phyloP scores from a whole-genome alignment of 2,888 invertebrate species.

The Polyploca ridens region DNA sequence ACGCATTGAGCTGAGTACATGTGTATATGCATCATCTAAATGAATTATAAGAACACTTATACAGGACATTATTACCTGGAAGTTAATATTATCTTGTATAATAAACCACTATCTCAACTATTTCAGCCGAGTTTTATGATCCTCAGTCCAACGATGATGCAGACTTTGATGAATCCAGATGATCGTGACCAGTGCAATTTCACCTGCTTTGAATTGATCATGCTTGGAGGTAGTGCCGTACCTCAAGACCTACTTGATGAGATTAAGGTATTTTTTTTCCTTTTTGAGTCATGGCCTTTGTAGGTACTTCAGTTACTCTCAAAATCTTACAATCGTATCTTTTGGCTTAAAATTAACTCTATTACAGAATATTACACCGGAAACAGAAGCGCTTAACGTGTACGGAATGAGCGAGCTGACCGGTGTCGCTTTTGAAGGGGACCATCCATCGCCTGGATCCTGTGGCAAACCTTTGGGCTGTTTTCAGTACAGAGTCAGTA shows the following conservation, averaged over 20 bases:
- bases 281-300: neutral
- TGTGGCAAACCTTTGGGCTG: constrained; percentile 59
- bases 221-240: constrained; percentile 60
- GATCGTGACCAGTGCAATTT: constrained; percentile 58
- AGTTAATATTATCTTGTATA: too few relatives aligned
- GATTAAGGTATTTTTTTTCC: constrained; percentile 43
- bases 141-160: constrained; percentile 57
- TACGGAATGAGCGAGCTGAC: constrained; percentile 72
- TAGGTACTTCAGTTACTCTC: too few relatives aligned
- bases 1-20: too few relatives aligned
- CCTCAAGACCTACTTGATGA: constrained; percentile 45
- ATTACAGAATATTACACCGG: constrained; percentile 54
- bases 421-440: constrained; percentile 48
- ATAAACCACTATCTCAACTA: neutral
- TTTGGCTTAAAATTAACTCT: too few relatives aligned
- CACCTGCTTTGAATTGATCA: constrained; percentile 50
- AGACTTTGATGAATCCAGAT: constrained; percentile 47
- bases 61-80: too few relatives aligned
- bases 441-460: constrained; percentile 38
- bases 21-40: too few relatives aligned
- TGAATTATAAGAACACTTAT: too few relatives aligned
- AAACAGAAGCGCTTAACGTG: constrained; percentile 50
- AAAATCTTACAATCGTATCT: too few relatives aligned
- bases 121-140: constrained; percentile 48
- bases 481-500: constrained; percentile 59